A percentile compares a stretch with the other conserved stretches of the same genome.
Evolutionary conservation across 2,113 vertebrate species (phyloP).

Genomic region (Setophaga kirtlandii): DNA sequence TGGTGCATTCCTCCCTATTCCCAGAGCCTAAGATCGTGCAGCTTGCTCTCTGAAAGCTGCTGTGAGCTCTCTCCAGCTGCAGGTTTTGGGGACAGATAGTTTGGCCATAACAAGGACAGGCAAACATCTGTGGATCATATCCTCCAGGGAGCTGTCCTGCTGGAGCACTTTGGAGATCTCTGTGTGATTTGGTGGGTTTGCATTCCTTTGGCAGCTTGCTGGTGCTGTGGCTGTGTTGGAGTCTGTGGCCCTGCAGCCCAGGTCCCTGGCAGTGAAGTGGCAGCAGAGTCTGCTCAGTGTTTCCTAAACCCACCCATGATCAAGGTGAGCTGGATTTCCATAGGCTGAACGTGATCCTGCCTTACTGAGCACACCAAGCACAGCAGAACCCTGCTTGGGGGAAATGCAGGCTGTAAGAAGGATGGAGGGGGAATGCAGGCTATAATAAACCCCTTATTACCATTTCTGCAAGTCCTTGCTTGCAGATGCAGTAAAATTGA

Average conservation of each 20-base stretch:
- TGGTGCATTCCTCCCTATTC: background rate
- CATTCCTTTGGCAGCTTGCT: background rate
- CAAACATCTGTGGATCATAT: background rate
- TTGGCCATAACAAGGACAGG: background rate
- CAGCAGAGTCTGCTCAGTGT: background rate
- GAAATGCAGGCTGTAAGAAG: background rate
- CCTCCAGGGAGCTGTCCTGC: background rate
- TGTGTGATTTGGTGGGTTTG: background rate
- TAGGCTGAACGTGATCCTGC: background rate
- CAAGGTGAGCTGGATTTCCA: background rate
- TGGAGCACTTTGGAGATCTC: background rate
- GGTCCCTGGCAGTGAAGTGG: background rate
- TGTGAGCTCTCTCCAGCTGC: background rate
- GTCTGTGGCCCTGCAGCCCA: background rate
- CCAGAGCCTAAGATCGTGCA: background rate
- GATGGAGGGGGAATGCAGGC: background rate
- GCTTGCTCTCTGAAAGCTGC: background rate
- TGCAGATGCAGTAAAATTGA: conserved; percentile 44
- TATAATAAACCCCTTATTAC: background rate
- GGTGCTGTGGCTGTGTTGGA: background rate
- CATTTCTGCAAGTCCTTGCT: background rate
- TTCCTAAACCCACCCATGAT: background rate
- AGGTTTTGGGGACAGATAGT: background rate
- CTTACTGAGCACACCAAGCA: background rate
- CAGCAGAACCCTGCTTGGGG: background rate